These are phyloP conservation scores for Andrena hattorfiana DNA, from an alignment of 2,888 invertebrate genomes.

Conservation along the genomic window DNA sequence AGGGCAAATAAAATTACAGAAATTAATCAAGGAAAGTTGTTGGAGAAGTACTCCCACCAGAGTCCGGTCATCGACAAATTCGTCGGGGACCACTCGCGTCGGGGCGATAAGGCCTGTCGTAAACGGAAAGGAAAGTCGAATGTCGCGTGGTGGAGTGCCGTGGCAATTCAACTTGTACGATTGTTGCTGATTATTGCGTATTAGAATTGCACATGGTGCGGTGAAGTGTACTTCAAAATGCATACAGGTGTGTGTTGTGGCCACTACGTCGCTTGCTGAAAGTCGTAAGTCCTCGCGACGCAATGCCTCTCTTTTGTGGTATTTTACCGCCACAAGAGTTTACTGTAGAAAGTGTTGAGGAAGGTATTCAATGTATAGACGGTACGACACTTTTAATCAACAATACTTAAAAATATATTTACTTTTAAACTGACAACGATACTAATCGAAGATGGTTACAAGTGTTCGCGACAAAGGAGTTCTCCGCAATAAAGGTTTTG, in stretches of 20 bases:
- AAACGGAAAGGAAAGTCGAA: slow-evolving; percentile 24
- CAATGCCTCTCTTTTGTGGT: no score
- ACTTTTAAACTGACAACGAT: no score
- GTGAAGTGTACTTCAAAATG: neutral
- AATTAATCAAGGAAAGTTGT: slow-evolving; percentile 32
- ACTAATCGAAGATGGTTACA: no score
- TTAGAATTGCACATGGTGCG: neutral
- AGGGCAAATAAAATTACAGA: slow-evolving; percentile 28
- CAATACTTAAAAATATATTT: no score
- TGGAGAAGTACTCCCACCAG: neutral
- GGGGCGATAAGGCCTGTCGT: neutral
- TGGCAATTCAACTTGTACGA: slow-evolving; percentile 2
- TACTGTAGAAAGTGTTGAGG: no score
- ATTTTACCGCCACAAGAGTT: no score
- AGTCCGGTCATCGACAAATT: slow-evolving; percentile 8
- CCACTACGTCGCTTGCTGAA: no score
- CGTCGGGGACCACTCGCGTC: neutral
- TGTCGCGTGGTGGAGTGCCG: slow-evolving; percentile 5
- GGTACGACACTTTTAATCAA: no score
- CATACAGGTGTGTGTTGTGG: neutral
- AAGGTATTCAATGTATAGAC: no score
- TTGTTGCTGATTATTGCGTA: neutral
- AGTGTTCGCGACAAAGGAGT: no score
- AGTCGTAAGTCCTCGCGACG: no score
- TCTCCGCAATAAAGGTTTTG: no score